phyloP scores from a whole-genome alignment of 2,113 vertebrate species.

The Circaetus cinerascens region DNA sequence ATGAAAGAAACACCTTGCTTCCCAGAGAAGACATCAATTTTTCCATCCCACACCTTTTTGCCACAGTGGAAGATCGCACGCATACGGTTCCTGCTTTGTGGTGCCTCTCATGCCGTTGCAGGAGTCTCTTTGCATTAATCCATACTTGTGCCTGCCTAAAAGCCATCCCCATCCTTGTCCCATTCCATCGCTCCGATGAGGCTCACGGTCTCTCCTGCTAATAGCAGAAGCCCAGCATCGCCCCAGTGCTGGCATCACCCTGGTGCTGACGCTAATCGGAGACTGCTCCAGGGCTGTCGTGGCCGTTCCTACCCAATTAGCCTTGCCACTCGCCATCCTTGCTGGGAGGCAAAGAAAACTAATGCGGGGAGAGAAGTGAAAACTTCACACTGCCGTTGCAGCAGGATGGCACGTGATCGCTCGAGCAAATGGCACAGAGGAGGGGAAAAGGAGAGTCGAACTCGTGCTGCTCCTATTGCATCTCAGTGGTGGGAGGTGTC shows the following conservation, averaged over 20 bases:
- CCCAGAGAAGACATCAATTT: not conserved
- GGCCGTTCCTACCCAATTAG: not conserved
- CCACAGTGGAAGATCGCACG: not conserved
- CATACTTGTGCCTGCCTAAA: not conserved
- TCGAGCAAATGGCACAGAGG: accelerated
- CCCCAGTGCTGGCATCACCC: not conserved
- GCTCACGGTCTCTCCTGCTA: accelerated
- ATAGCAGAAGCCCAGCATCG: not conserved
- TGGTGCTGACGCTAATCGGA: accelerated
- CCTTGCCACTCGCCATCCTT: not conserved
- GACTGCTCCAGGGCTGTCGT: accelerated
- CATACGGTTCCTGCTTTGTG: not conserved
- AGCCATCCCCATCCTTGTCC: not conserved
- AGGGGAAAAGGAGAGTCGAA: not conserved
- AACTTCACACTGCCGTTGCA: not conserved
- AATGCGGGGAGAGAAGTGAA: not conserved
- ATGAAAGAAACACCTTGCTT: not conserved
- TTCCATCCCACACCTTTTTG: not conserved
- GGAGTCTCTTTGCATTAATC: not conserved
- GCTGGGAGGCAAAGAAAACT: not conserved
- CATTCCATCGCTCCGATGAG: not conserved
- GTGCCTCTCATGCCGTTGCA: not conserved
- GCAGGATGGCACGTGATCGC: not conserved
- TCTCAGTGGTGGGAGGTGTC: not conserved
- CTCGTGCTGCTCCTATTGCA: not conserved